Evolutionary conservation across 2,113 vertebrate genomes (phyloP).

Genomic region (Melanocharis versteri): DNA sequence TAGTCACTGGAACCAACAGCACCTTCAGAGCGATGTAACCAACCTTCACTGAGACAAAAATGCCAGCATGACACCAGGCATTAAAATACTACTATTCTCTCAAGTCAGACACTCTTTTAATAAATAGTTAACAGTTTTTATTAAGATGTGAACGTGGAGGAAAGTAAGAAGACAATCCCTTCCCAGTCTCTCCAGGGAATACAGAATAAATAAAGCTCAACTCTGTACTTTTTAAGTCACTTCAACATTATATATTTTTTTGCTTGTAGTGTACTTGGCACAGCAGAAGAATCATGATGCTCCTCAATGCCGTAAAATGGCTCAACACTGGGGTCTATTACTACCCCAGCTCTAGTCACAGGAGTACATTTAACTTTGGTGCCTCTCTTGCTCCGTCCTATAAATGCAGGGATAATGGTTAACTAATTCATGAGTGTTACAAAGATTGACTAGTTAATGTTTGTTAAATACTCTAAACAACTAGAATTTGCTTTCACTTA

Average conservation of each 20-base stretch:
- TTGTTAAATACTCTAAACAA: conserved; percentile 23
- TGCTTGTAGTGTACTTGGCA: not conserved
- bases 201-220: not conserved
- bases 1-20: not conserved
- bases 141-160: not conserved
- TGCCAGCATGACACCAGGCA: not conserved
- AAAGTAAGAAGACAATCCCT: not conserved
- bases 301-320: not conserved
- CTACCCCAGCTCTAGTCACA: not conserved
- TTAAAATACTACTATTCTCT: not conserved
- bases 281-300: not conserved
- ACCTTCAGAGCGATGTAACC: not conserved
- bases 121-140: not conserved
- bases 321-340: not conserved
- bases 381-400: not conserved
- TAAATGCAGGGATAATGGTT: conserved; percentile 32
- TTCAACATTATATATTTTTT: not conserved
- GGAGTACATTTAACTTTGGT: not conserved
- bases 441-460: conserved; percentile 45
- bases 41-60: not conserved
- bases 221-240: not conserved
- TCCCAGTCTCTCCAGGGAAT: not conserved
- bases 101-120: not conserved
- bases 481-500: not conserved
- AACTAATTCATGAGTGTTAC: not conserved